Conservation (phyloP, 2,797 vertebrate genomes). For the Cetoscarus ocellatus region DNA sequence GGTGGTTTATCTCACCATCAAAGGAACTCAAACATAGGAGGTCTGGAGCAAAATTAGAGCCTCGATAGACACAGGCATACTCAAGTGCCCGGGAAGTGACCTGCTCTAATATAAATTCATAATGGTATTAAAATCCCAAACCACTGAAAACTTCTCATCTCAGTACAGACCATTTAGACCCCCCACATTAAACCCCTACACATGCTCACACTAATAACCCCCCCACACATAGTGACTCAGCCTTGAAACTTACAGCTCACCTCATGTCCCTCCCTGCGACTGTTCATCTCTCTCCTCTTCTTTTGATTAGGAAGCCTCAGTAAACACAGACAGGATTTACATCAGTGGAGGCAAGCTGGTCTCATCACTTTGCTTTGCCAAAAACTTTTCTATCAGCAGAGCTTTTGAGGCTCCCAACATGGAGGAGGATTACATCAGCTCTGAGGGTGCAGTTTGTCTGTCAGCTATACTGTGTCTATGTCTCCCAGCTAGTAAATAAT, state of each 20-base stretch:
- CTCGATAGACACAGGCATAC: constrained; percentile 86
- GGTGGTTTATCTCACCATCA: constrained; percentile 80
- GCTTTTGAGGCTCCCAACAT: constrained; percentile 62
- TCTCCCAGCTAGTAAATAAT: constrained; percentile 69
- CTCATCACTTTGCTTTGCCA: constrained; percentile 69
- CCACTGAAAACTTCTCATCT: constrained; percentile 87
- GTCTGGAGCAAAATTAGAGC: constrained; percentile 81
- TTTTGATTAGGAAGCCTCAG: constrained; percentile 70
- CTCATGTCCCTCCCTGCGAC: constrained; percentile 26
- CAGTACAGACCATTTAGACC: constrained; percentile 62
- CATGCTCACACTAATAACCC: constrained; percentile 31
- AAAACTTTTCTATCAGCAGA: constrained; percentile 56
- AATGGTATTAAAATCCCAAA: constrained; percentile 77
- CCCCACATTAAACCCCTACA: constrained; percentile 28
- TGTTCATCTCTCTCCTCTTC: constrained; percentile 32
- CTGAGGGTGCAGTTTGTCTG: constrained; percentile 61
- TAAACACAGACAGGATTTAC: constrained; percentile 74
- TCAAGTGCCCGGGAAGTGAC: constrained; percentile 79
- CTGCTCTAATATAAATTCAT: constrained; percentile 83
- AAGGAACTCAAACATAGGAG: constrained; percentile 77
- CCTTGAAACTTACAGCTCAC: constrained; percentile 43
- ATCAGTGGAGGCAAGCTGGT: constrained; percentile 70
- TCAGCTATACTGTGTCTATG: constrained; percentile 58
- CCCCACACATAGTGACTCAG: constrained; percentile 53
- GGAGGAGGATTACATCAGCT: constrained; percentile 74